phyloP scores from a whole-genome alignment of 1,140 invertebrate genomes.

The Antheraea mylitta region DNA sequence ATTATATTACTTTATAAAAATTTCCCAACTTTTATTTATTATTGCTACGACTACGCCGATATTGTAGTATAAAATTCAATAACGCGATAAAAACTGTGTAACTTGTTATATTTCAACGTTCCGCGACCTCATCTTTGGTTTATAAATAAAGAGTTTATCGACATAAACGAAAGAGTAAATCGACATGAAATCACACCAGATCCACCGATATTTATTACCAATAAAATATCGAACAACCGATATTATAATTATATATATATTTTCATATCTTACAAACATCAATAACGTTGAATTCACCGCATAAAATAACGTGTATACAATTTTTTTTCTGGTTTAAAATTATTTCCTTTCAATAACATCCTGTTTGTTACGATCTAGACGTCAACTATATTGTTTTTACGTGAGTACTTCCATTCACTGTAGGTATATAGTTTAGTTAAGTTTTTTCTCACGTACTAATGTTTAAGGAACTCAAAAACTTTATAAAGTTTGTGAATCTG shows the following conservation, averaged over 20 bases:
- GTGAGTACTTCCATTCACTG: conserved; percentile 18
- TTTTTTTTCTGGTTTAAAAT: conserved; percentile 24
- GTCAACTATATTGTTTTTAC: not conserved
- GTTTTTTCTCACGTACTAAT: not conserved
- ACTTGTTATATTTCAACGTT: conserved; percentile 8
- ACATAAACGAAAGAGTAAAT: conserved; percentile 18
- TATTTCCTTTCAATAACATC: conserved; percentile 60
- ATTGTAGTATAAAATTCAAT: not conserved
- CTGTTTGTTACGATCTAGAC: conserved; percentile 26
- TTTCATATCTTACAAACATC: conserved; percentile 14
- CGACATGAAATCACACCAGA: conserved; percentile 47
- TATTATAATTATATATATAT: conserved; percentile 43
- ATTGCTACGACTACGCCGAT: not conserved
- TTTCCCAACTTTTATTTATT: too few relatives aligned
- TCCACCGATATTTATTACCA: conserved; percentile 61
- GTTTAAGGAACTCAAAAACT: too few relatives aligned
- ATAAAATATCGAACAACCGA: conserved; percentile 50
- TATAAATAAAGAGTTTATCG: conserved; percentile 59
- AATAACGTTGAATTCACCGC: not conserved
- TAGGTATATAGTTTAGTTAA: not conserved
- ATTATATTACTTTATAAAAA: too few relatives aligned
- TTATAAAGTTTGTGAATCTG: too few relatives aligned
- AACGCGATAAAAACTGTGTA: conserved; percentile 27
- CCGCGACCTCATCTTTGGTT: conserved; percentile 46
- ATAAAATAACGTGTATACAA: not conserved